phyloP scores from a whole-genome alignment of 2,113 vertebrate species.

The Eulacestoma nigropectus region DNA sequence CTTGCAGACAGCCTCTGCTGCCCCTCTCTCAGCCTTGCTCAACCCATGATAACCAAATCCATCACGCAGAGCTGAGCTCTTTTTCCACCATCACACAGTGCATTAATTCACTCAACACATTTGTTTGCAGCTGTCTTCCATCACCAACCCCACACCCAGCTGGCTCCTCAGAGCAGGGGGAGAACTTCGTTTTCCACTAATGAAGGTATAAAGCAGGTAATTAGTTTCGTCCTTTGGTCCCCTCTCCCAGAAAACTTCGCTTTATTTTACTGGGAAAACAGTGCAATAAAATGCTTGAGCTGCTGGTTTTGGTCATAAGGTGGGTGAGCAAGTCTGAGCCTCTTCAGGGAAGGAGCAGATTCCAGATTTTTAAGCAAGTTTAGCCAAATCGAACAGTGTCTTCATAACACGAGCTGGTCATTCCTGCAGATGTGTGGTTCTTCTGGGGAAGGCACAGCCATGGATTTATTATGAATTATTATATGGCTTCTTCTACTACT shows the following conservation, averaged over 20 bases:
- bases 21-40: background rate
- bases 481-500: background rate
- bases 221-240: background rate
- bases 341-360: slow-evolving; percentile 26
- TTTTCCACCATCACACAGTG: slow-evolving; percentile 25
- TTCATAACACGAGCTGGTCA: background rate
- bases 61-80: background rate
- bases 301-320: slow-evolving; percentile 5
- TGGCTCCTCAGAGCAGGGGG: background rate
- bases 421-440: background rate
- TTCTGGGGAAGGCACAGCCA: background rate
- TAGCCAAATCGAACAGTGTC: background rate
- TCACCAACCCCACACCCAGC: background rate
- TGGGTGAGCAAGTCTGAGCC: background rate
- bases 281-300: background rate
- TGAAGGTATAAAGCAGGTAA: slow-evolving; percentile 31
- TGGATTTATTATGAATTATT: background rate
- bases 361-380: slow-evolving; percentile 13
- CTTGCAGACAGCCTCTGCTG: background rate
- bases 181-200: slow-evolving; percentile 37
- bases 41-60: slow-evolving; percentile 5
- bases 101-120: slow-evolving; percentile 47
- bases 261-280: background rate
- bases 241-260: background rate
- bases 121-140: slow-evolving; percentile 48